Base-by-base conservation (phyloP, 2,113 vertebrate genomes). In the Pachycephala philippinensis region DNA sequence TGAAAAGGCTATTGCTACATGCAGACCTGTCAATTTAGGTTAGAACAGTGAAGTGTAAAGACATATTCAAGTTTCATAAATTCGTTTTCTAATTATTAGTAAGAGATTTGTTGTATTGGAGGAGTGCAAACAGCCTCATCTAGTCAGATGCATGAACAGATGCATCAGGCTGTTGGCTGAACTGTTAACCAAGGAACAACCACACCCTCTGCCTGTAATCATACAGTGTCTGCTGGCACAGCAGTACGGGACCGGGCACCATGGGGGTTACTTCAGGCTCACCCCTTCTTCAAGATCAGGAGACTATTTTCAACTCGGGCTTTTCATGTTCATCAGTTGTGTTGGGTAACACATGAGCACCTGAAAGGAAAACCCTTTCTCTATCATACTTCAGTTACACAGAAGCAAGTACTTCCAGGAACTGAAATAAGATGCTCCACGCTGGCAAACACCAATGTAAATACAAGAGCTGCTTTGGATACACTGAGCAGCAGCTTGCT, bases 201-300 rank as follows among this genome's bases (percentile, higher is more conserved):
- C 4, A 22, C 1, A 7, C 39, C 33, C 13, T 59, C 11, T n/a
- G 30, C 33, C 59, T 74, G 42, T 7, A 54, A 66, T 14, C 13
- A 4, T 4, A 12, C 3, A 15, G 15, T 2, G 8, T 28, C 50
- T 71, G 31, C 52, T 13, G 14, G 39, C 17, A 68, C 52, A 47
- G 68, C 54, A 57, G 8, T 0, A 19, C 0, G 2, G 50, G 17
- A 56, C 19, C 18, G 40, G 40, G 33, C 39, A 52, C 6, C 27
- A 16, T 2, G 0, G 30, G 9, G 4, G 17, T 21, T 45, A 31
- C 3, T 0, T 15, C 18, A 30, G n/a, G 39, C 13, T 71, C 44
- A 39, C 17, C 13, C 13, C 15, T 22, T 37, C 33, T 87, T 44
- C 52, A 78, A 70, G 19, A 63, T 50, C 15, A 53, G 74, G 15